Percentiles rank a stretch among this genome's conserved stretches.
These are phyloP conservation scores for Calidris pugnax DNA, from an alignment of 2,113 vertebrate species.

Conservation along the genomic window DNA sequence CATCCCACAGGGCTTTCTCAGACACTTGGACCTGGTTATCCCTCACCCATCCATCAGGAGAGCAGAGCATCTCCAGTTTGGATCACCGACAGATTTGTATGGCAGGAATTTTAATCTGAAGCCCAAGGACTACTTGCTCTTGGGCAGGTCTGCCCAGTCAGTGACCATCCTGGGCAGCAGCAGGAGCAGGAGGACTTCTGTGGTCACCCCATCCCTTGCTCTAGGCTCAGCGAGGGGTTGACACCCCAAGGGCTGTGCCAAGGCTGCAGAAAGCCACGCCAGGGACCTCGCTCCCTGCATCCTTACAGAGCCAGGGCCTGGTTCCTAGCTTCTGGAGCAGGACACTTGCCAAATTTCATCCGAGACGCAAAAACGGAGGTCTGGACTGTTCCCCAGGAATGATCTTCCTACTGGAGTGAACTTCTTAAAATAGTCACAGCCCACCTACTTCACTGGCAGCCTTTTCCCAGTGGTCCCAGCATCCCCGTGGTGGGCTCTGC, in stretches of 20 bases:
- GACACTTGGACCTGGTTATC: background rate
- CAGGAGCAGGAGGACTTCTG: background rate
- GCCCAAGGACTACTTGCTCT: background rate
- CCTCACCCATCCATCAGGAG: background rate
- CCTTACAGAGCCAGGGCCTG: background rate
- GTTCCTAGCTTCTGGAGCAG: background rate
- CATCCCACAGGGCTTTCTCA: background rate
- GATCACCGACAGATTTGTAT: background rate
- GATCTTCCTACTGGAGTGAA: background rate
- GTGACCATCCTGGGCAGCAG: background rate
- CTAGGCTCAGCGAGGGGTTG: background rate
- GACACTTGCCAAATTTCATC: background rate
- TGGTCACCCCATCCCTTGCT: background rate
- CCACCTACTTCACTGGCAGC: background rate
- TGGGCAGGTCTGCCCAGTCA: background rate
- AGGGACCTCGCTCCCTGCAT: background rate
- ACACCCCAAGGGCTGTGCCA: accelerated
- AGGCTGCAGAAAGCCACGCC: background rate
- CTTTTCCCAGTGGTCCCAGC: background rate
- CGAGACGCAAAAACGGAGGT: accelerated
- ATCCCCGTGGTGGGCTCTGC: accelerated
- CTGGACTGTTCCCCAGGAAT: background rate
- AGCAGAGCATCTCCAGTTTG: background rate
- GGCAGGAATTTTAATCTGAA: background rate
- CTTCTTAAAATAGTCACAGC: background rate